Base-by-base conservation (phyloP, 2,113 vertebrate genomes). In the Ammodytes marinus region DNA sequence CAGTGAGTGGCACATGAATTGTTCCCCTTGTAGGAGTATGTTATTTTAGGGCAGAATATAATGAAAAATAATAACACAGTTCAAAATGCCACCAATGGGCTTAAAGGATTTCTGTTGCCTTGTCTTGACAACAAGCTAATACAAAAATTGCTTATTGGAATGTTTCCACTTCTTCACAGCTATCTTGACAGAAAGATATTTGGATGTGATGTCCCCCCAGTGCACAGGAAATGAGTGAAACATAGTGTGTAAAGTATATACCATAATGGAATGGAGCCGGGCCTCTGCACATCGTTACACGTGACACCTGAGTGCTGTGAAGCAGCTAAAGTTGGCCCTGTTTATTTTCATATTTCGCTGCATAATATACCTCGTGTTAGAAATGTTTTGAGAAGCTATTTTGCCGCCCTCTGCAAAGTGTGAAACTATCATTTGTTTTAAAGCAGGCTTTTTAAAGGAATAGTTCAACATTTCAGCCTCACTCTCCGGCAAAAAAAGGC, bases 121-220 rank as follows among this genome's bases (percentile, higher is more conserved):
- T 43, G 58, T 77, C 27, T 27, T 27, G 27, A 27, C 27, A 27
- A 27, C 27, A 27, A 27, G 27, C 27, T 27, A 27, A 27, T 27
- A 27, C 27, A 27, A 27, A 27, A 27, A 39, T 60, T 4, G 55
- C 11, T 37, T 40, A 14, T 19, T 77, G 72, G 69, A 77, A 81
- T 74, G 49, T 50, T 50, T 76, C 69, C 53, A 74, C 68, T 40
- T 54, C 55, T 78, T 43, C 42, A 65, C 12, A 61, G 47, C 11
- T 27, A 8, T 73, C 42, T 17, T 46, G 50, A 59, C 50, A 61
- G 74, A 69, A 83, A 72, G 81, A 80, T 80, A 83, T 55, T 80
- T 78, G 14, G 37, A 45, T 9, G 10, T 72, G 63, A 78, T 42
- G 61, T 80, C 69, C 74, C 40, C 39, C 15, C 46, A 50, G 19